Evolutionary conservation across 2,888 invertebrate genomes (phyloP).

Genomic region (Synergus umbraculus): DNA sequence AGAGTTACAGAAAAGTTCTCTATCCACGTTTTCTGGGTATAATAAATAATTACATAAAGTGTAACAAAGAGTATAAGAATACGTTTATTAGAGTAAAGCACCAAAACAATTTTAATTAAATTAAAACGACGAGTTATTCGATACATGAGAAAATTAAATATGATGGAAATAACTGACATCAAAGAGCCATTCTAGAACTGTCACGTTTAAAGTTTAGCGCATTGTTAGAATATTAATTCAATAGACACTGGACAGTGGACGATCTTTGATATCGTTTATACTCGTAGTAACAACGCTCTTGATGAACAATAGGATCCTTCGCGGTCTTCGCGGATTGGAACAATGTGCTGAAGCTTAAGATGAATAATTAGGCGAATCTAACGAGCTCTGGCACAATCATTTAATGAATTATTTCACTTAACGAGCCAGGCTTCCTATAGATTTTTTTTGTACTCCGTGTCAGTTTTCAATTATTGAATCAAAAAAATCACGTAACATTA

Average conservation of each 20-base stretch:
- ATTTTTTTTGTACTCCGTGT: background rate
- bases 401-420: constrained; percentile 57
- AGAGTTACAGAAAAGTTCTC: too few relatives aligned
- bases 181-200: constrained; percentile 8
- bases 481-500: constrained; percentile 12
- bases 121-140: background rate
- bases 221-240: constrained; percentile 13
- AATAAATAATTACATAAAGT: background rate
- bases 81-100: background rate
- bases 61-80: background rate
- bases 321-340: constrained; percentile 47
- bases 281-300: background rate
- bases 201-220: constrained; percentile 19
- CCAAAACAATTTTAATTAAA: constrained; percentile 14
- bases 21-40: background rate
- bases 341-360: constrained; percentile 52
- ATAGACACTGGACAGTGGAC: constrained; percentile 13
- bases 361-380: constrained; percentile 60
- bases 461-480: background rate
- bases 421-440: constrained; percentile 39
- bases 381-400: constrained; percentile 50
- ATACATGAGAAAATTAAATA: background rate
- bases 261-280: background rate
- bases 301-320: constrained; percentile 51
- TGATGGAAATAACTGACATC: background rate